Percentiles rank a stretch among this genome's conserved stretches.
phyloP scores from a whole-genome alignment of 1,140 invertebrate genomes.

The Luehdorfia chinensis region DNA sequence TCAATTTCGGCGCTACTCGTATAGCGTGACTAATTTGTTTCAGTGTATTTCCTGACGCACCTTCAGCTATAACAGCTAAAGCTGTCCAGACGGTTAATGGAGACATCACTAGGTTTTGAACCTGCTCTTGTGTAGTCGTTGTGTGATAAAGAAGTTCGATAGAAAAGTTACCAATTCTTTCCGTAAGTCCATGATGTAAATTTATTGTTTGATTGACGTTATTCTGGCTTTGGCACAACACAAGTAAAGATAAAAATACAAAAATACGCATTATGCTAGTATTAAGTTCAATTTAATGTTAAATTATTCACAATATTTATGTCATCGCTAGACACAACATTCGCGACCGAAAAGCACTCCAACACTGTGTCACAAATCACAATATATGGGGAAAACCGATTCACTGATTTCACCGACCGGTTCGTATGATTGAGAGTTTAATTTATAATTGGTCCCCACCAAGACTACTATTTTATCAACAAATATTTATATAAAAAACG shows the following conservation, averaged over 20 bases:
- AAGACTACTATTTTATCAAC: conserved; percentile 8
- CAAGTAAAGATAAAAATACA: neutral
- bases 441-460: conserved; percentile 12
- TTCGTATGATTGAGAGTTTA: conserved; percentile 1
- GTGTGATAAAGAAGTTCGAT: conserved; percentile 56
- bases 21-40: conserved; percentile 54
- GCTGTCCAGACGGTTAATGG: conserved; percentile 76
- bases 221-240: conserved; percentile 2
- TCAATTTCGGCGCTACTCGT: conserved; percentile 39
- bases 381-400: conserved; percentile 1
- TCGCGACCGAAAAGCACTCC: neutral
- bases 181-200: conserved; percentile 39
- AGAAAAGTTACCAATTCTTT: conserved; percentile 66
- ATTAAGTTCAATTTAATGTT: conserved; percentile 4
- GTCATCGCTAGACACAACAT: conserved; percentile 6
- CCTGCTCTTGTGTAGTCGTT: conserved; percentile 27
- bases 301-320: neutral
- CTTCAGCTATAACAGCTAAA: conserved; percentile 72
- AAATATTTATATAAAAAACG: conserved; percentile 8
- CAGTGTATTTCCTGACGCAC: conserved; percentile 57
- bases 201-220: neutral
- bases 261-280: conserved; percentile 10
- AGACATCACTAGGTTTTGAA: conserved; percentile 59
- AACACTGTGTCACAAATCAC: neutral
- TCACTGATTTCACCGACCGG: conserved; percentile 10